Percentiles rank a stretch among this genome's conserved stretches.
phyloP scores from a whole-genome alignment of 2,888 invertebrate species.

The Rhingia campestris region DNA sequence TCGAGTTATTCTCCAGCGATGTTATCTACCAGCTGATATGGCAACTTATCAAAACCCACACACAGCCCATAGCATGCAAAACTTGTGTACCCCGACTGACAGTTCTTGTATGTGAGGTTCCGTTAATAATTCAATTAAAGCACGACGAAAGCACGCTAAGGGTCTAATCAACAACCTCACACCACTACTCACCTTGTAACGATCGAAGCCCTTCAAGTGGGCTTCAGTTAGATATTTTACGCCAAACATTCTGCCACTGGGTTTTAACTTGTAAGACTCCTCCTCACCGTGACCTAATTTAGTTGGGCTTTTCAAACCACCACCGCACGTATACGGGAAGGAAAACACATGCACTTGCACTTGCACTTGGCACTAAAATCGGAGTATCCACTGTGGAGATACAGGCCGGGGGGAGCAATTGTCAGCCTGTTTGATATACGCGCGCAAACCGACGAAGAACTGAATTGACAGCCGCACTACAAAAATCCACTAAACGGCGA shows the following conservation, averaged over 20 bases:
- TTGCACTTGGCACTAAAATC: slow-evolving; percentile 36
- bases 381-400: slow-evolving; percentile 11
- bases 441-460: slow-evolving; percentile 16
- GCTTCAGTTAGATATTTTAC: slow-evolving; percentile 81
- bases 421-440: slow-evolving; percentile 19
- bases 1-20: background rate
- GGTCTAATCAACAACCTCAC: background rate
- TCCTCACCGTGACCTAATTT: slow-evolving; percentile 49
- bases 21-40: slow-evolving; percentile 11
- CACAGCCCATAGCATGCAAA: slow-evolving; percentile 25
- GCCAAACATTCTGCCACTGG: slow-evolving; percentile 78
- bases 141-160: background rate
- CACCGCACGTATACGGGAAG: slow-evolving; percentile 28
- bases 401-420: slow-evolving; percentile 1
- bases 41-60: slow-evolving; percentile 8
- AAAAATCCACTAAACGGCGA: slow-evolving; percentile 6
- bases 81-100: background rate
- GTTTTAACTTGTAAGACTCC: background rate
- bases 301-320: background rate
- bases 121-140: slow-evolving; percentile 43
- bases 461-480: background rate
- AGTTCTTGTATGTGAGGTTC: background rate
- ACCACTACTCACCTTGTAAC: slow-evolving; percentile 81
- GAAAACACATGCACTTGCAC: slow-evolving; percentile 65
- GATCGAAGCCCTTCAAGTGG: slow-evolving; percentile 83